Base-by-base conservation (phyloP, 2,888 invertebrate genomes). In the Mechanitis messenoides region DNA sequence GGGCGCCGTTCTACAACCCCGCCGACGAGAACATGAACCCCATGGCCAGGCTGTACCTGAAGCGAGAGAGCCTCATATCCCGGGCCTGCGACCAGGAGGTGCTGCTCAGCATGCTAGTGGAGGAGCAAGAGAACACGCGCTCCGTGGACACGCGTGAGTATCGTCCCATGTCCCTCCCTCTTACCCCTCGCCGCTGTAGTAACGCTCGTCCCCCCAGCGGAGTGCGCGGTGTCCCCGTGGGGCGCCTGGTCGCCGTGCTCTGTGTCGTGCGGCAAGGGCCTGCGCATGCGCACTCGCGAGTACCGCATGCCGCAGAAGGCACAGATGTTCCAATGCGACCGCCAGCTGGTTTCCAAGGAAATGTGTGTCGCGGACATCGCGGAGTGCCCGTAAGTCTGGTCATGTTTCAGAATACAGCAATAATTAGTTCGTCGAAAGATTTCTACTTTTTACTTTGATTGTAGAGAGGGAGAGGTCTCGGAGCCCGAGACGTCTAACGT, bases 1-100 rank as follows among this genome's bases (percentile, higher is more conserved):
- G 95, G 64, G 95, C 98, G 0, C 99, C 99, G 0, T 99, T 99
- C 85, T 98, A 96, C 85, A 94, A 96, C 78, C 93, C 94, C 0
- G 84, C 90, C 3, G 90, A 90, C 3, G 74, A 80, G 33, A 92
- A 92, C 59, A 95, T 99, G 91, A 92, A 93, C 46, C 97, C 99
- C 0, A 84, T 99, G 80, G 99, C 98, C 0, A 75, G 88, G 42
- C 91, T 99, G 2, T 93, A 95, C 74, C 89, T 99, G 58, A 93
- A 92, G 20, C 84, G 97, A 62, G 94, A 95, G 69, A 92, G 92
- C 72, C 88, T 96, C 33, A 92, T 96, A 64, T 92, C 95, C 28
- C 92, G 94, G 74, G 91, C 92, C 61, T 97, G 96, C 75, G 94
- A 94, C 72, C 93, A 93, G 72, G 89, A 91, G 56, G 90, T 92